phyloP scores from a whole-genome alignment of 2,888 invertebrate species.

The Nebria brevicollis region DNA sequence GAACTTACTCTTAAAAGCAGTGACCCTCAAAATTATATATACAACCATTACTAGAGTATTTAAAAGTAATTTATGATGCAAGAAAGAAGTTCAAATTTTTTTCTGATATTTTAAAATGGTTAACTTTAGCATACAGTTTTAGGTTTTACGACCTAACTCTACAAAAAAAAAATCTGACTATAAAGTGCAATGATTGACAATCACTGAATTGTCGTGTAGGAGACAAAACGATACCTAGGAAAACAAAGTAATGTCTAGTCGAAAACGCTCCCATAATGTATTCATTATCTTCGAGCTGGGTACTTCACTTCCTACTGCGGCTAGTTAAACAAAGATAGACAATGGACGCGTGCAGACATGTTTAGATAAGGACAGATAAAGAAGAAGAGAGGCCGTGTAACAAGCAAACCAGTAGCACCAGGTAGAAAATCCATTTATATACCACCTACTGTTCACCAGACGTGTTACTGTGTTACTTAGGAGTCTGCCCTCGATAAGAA shows the following conservation, averaged over 20 bases:
- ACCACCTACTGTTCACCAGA: slow-evolving; percentile 1
- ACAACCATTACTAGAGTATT: too few species aligned
- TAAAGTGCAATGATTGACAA: neutral
- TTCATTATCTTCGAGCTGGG: slow-evolving; percentile 8
- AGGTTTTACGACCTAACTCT: neutral
- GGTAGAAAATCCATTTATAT: slow-evolving; percentile 16
- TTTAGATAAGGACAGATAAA: neutral
- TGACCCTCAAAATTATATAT: neutral
- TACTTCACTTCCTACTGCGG: slow-evolving; percentile 13
- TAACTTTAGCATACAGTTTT: neutral
- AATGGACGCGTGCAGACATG: neutral
- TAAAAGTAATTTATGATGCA: too few species aligned
- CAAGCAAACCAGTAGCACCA: slow-evolving; percentile 11
- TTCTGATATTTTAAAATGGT: too few species aligned
- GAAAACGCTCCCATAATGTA: slow-evolving; percentile 14
- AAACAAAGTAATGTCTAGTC: slow-evolving; percentile 17
- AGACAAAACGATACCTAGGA: neutral
- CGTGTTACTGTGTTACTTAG: neutral
- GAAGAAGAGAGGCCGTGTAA: neutral
- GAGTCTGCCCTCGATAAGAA: neutral
- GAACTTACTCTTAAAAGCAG: neutral
- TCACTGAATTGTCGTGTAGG: neutral
- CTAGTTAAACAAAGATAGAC: slow-evolving; percentile 3
- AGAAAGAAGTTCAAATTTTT: too few species aligned
- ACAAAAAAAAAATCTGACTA: neutral